Percentiles rank a stretch among this genome's conserved stretches.
These are phyloP conservation scores for Caenorhabditis elegans DNA, from an alignment of 1,140 invertebrate genomes.

Conservation along the genomic window WBcel235 BX284605.5:9268001-9268500, in stretches of 20 bases:
- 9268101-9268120: constrained; percentile 13
- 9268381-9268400: not conserved
- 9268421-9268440: not conserved
- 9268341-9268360: no score
- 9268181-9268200: not conserved
- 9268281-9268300: not conserved
- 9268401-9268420: not conserved
- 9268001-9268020: not conserved
- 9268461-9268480: not conserved
- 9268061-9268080: not conserved
- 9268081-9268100: not conserved
- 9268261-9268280: not conserved
- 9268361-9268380: not conserved
- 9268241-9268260: not conserved
- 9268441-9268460: not conserved
- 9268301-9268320: not conserved
- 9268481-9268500: not conserved
- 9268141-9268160: not conserved
- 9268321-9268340: no score
- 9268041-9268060: not conserved
- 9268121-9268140: not conserved
- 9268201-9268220: not conserved
- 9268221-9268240: not conserved
- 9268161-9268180: not conserved
- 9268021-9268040: not conserved